Base-by-base conservation (phyloP, 2,797 vertebrate species). In the Spea hammondii region DNA sequence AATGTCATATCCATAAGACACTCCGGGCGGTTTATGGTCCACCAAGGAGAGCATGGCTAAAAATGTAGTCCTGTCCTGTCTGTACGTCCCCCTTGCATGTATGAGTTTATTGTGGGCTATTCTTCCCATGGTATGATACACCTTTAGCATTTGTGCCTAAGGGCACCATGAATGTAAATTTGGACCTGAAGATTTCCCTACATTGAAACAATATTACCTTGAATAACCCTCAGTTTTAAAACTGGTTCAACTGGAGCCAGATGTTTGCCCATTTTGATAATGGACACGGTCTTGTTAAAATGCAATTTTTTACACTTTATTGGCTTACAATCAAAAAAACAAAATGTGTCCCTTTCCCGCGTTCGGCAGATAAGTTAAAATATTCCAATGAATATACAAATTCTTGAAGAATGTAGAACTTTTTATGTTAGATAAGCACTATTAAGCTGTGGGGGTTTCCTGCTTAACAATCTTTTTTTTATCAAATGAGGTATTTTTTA, bases 401-500 rank as follows among this genome's bases (percentile, higher is more conserved):
- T 57, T 53, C 10, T 53, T 53, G 1, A 1, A 32, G 3, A 32
- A 32, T 32, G 32, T 3, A 3, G 32, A 32, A 32, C 32, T 32
- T 32, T 32, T 32, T 32, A 32, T 32, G 32, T 32, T 32, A 2
- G 32, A 1, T 32, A 32, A 32, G 32, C 32, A 32, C 32, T 46
- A 46, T 47, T 47, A 50, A 69, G 66, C 12, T 49, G 5, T 49
- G 47, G 12, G 12, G 13, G 14, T 70, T 55, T 71, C 51, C 50
- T 54, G 69, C 53, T 47, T 12, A 53, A 6, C 60, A 55, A 75
- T 5, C 60, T 50, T 70, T 32, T 62, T 62, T 62, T 62, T 5
- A 4, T 6, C 51, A 67, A 66, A 72, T 72, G 79, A 80, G 72
- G 72, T 80, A 76, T 80, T 59, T 81, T 62, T 46, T 65, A 70